phyloP scores from a whole-genome alignment of 1,140 invertebrate genomes.

The Eubasilissa regina region DNA sequence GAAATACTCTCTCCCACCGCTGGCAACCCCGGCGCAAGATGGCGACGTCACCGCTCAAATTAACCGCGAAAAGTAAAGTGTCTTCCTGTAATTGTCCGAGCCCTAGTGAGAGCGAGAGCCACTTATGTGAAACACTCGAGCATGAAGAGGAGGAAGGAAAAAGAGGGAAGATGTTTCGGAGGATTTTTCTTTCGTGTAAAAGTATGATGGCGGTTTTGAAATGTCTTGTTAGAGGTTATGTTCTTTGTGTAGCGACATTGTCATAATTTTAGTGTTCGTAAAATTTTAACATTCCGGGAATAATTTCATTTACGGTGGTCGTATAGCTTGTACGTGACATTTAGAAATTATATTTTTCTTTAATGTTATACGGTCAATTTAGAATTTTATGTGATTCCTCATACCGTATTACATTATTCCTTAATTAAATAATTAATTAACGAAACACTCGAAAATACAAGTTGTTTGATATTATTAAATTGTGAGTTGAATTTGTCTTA shows the following conservation, averaged over 20 bases:
- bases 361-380: too few relatives aligned
- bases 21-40: slow-evolving; percentile 18
- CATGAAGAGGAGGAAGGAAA: slow-evolving; percentile 15
- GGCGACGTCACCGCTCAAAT: slow-evolving; percentile 57
- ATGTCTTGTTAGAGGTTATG: slow-evolving; percentile 25
- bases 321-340: background rate
- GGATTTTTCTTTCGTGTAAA: slow-evolving; percentile 18
- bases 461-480: too few relatives aligned
- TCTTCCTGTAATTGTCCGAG: slow-evolving; percentile 58
- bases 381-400: slow-evolving; percentile 5
- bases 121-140: slow-evolving; percentile 26
- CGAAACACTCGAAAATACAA: too few relatives aligned
- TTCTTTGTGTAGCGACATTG: background rate
- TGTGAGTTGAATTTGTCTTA: too few relatives aligned
- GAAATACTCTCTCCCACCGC: background rate
- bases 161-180: slow-evolving; percentile 19
- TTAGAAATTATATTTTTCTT: slow-evolving; percentile 1
- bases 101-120: slow-evolving; percentile 5
- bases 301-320: background rate
- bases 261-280: background rate
- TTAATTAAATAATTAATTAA: too few relatives aligned
- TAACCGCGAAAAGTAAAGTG: slow-evolving; percentile 59
- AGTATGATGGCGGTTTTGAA: slow-evolving; percentile 10
- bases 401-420: background rate
- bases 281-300: too few relatives aligned